Evolutionary conservation across 2,113 vertebrate species (phyloP), one percentile per base, ranked within the genome.

Genomic region (Pterocles burchelli): DNA sequence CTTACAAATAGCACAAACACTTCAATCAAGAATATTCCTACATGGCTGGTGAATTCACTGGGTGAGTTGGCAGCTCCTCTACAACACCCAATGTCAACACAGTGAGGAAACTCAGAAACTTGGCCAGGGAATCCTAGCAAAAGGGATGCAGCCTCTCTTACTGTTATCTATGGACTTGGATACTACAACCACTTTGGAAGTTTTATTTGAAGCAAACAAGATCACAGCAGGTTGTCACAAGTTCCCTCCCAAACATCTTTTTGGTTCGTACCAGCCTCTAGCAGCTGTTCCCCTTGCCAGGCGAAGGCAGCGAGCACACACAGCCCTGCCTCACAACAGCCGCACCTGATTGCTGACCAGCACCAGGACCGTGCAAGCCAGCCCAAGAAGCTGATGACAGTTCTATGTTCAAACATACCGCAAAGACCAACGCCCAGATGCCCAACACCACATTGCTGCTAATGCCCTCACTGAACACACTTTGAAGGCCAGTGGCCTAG

Each of bases 281-380:
- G 8, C 18, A 71, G 38, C 36, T 38, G 24, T 10, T 5, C 7
- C 16, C 19, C 26, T 20, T 6, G 12, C 7, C 6, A 7, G 17
- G n/a, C 6, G 0, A 34, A n/a, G 5, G 45, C 1, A 0, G 11
- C 19, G 6, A 14, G 18, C 8, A 20, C 9, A 1, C 2, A 8
- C 28, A 48, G 83, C n/a, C 28, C 22, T 2, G 3, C 18, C 3
- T 0, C 7, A 20, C 17, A 62, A 22, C 2, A 28, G 8, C 29
- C 15, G 0, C 0, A 26, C n/a, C 45, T 6, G 7, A 46, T 5
- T 1, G 2, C 24, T 3, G 11, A 46, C 26, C 51, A 34, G 36
- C 43, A 13, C 1, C 2, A 33, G 46, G 43, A 29, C 45, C 14
- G 34, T 2, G 16, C 14, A 46, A 54, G 24, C 24, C 38, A 52